Evolutionary conservation across 2,113 vertebrate species (phyloP), one percentile per base, ranked within the genome.

Genomic region (Cromileptes altivelis): DNA sequence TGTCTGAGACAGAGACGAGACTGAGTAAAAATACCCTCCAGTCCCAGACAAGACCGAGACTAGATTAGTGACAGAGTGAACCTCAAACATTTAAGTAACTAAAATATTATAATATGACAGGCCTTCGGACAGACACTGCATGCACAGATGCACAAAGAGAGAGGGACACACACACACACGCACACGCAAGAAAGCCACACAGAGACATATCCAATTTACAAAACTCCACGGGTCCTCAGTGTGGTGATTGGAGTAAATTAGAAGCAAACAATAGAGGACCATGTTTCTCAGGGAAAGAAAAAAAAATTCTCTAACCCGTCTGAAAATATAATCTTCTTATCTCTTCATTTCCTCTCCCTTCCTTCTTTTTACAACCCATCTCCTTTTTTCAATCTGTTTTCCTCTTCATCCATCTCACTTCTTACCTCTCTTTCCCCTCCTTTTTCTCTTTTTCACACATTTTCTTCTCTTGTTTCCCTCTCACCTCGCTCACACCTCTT

Each of bases 251-350:
- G 45, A 72, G 14, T 60, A 40, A 75, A 81, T 86, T 56, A 70
- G 56, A 56, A 23, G 30, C 21, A 67, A 14, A 82, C 64, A 72
- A 60, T 19, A 37, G 42, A 50, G 14, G 37, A 61, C 37, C 3
- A 23, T 53, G 53, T 70, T 56, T 55, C 40, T 60, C 25, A 15
- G 30, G 23, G 56, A 81, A 80, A 69, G 2, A 75, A 0, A 12
- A 47, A 47, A 63, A 53, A 61, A 68, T 7, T 60, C 47, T 40
- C 52, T 80, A 37, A 77, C 56, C 23, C 47, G 45, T 52, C 61
- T 84, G 53, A 27, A 81, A 71, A 64, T 60, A 71, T 71, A 71
- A 85, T 73, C 67, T 63, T 18, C 19, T 87, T 72, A 81, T 84
- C 74, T 80, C 52, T 57, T 78, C 23, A 75, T 75, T 74, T 71